Base-by-base conservation (phyloP, 2,113 vertebrate genomes). In the Urocolius indicus region DNA sequence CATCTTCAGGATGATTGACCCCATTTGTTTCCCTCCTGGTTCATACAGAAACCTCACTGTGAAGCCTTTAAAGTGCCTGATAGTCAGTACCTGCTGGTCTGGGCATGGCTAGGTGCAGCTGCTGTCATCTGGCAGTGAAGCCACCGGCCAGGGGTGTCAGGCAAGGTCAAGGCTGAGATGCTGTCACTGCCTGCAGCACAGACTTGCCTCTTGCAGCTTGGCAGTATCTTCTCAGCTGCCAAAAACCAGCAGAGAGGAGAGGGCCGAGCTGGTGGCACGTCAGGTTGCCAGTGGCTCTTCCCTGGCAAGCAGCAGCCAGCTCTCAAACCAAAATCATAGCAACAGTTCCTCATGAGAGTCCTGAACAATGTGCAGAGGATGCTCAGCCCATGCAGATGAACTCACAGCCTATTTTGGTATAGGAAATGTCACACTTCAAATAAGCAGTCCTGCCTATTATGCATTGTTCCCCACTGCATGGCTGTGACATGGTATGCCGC, bases 71-170 rank as follows among this genome's bases (percentile, higher is more conserved):
- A 41, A 73, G 61, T 65, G 12, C 68, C 73, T 7, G 16, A 23
- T n/a, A 54, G 36, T 5, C 10, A 10, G 26, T 45, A 30, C 41
- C 24, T 0, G 41, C 21, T 11, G 9, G 43, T 10, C n/a, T 1
- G 9, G 61, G 45, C 52, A 43, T 1, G 3, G 57, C 26, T 17
- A 1, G 36, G 51, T 14, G 29, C 41, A 15, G 24, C 45, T 10
- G 1, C 27, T 10, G 48, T 32, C 62, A 23, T 18, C 45, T 2
- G 19, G 20, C 24, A 3, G 32, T 1, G 1, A 30, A 20, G 65
- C 63, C 10, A 1, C n/a, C 2, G 9, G 45, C 4, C 0, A 55
- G 0, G 65, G 57, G 9, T 5, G 2, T 13, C 67, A 18, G 54
- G 54, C 3, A 10, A n/a, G 69, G 12, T 22, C 19, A 29, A n/a